Conservation (phyloP, 2,113 vertebrate genomes). For the Callaeas wilsoni region DNA sequence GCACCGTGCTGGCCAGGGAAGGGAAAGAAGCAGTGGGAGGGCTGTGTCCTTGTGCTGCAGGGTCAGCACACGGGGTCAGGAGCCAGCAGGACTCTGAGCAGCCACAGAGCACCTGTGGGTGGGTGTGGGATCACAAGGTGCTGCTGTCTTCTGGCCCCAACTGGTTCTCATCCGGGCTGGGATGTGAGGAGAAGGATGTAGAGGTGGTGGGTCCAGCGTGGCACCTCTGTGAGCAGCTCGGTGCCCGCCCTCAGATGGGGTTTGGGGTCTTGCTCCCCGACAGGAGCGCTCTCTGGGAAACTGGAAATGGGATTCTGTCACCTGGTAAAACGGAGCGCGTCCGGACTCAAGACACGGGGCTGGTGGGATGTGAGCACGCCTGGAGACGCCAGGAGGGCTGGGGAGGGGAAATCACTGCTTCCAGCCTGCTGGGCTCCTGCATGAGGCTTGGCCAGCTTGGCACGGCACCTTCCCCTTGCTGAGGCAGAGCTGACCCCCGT, state of each 20-base stretch:
- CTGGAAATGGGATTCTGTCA: neutral
- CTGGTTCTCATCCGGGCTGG: neutral
- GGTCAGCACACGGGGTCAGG: neutral
- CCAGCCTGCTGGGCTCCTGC: constrained; percentile 21
- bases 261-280: neutral
- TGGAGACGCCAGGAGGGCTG: neutral
- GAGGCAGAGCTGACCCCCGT: constrained; percentile 5
- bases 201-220: neutral
- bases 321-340: neutral
- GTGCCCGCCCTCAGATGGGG: neutral
- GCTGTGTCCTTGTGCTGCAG: neutral
- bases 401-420: neutral
- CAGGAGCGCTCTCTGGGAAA: neutral
- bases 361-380: neutral
- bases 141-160: neutral
- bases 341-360: neutral
- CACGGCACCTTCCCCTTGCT: neutral
- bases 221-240: neutral
- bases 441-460: constrained; percentile 39
- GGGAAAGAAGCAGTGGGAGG: neutral
- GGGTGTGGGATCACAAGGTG: neutral
- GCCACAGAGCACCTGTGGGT: neutral
- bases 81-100: neutral
- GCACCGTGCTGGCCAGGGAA: neutral
- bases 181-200: neutral